Evolutionary conservation across 2,888 invertebrate genomes (phyloP).

Genomic region (Malthinus flaveolus): DNA sequence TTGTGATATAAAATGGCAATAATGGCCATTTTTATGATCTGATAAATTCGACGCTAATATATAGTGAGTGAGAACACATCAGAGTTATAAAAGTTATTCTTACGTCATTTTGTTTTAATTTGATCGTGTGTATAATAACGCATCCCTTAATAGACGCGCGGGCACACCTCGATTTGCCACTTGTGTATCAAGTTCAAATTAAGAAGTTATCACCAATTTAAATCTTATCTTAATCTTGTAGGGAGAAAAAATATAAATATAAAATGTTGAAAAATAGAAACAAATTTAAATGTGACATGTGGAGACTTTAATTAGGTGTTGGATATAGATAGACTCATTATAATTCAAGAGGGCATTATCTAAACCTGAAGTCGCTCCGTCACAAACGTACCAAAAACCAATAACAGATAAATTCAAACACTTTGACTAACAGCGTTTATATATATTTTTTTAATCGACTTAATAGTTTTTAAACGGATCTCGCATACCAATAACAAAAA

Average conservation of each 20-base stretch:
- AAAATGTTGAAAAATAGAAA: conserved; percentile 22
- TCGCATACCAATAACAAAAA: too few species aligned
- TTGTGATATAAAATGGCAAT: too few species aligned
- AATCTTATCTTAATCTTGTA: conserved; percentile 28
- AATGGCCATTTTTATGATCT: too few species aligned
- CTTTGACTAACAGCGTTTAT: conserved; percentile 16
- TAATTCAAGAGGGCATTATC: conserved; percentile 33
- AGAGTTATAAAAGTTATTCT: not conserved
- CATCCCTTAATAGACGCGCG: too few species aligned
- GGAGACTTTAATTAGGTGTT: conserved; percentile 34
- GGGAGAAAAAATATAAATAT: conserved; percentile 27
- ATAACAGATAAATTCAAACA: conserved; percentile 30
- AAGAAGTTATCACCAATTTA: conserved; percentile 25
- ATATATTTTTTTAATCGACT: not conserved
- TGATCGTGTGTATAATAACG: too few species aligned
- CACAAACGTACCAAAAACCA: conserved; percentile 32
- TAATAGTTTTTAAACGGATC: too few species aligned
- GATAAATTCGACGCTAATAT: not conserved
- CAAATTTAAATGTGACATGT: conserved; percentile 30
- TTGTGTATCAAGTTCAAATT: conserved; percentile 7
- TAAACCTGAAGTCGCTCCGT: conserved; percentile 33
- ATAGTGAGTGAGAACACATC: not conserved
- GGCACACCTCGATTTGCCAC: too few species aligned
- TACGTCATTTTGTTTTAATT: too few species aligned
- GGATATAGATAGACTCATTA: conserved; percentile 35